Conservation (phyloP, 2,113 vertebrate genomes). For the Melanocharis versteri region DNA sequence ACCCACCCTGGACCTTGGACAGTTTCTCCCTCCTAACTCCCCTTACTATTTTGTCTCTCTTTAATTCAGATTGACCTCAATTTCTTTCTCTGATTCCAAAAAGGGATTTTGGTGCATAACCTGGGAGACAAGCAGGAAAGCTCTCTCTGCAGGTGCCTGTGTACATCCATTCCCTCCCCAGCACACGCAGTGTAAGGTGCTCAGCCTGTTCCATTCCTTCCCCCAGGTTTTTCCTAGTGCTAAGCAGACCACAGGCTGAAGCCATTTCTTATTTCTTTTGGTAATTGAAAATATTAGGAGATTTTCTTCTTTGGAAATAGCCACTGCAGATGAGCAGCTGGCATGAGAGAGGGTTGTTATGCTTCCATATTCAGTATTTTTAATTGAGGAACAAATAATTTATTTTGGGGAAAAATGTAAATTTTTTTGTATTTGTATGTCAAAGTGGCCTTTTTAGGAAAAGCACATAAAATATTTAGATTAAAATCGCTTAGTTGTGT, state of each 20-base stretch:
- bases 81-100: background rate
- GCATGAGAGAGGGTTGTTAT: background rate
- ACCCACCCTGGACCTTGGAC: background rate
- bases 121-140: background rate
- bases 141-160: background rate
- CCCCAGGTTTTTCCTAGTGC: background rate
- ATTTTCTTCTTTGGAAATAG: background rate
- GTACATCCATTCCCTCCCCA: background rate
- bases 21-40: background rate
- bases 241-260: constrained; percentile 1
- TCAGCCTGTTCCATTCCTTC: background rate
- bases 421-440: constrained; percentile 57
- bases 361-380: constrained; percentile 62
- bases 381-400: constrained; percentile 56
- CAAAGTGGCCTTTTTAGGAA: constrained; percentile 59
- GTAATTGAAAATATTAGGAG: background rate
- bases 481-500: constrained; percentile 44
- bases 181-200: background rate
- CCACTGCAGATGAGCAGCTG: background rate
- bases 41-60: background rate
- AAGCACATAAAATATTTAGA: constrained; percentile 59
- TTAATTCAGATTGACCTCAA: background rate
- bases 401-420: constrained; percentile 52
- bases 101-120: background rate
- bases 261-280: background rate